Evolutionary conservation across 2,113 vertebrate genomes (phyloP), one percentile per base, ranked within the genome.

Genomic region (Burhinus oedicnemus): DNA sequence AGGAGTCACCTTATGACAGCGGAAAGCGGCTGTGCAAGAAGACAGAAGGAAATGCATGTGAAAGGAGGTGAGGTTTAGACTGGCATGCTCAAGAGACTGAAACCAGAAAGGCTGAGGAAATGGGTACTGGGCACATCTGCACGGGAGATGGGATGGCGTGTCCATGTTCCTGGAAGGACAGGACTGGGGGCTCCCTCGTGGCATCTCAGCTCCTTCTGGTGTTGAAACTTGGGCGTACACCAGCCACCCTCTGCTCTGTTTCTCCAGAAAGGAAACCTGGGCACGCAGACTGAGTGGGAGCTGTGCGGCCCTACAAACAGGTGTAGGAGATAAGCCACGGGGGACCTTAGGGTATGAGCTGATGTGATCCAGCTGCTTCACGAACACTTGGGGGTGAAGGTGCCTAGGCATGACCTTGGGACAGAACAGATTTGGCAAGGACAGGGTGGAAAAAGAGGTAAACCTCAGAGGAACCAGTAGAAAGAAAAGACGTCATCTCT

Each of bases 11-110:
- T n/a, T 38, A 23, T 5, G 29, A 20, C 32, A 70, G 45, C 34
- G 1, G 4, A 78, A 83, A 78, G 26, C 26, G 74, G 44, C 21
- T 47, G 40, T 47, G 49, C 21, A 30, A 30, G 60, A 58, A 79
- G 36, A 57, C 17, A 60, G 61, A 44, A 71, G 36, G 58, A 69
- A 91, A 61, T 8, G 32, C 5, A 2, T 15, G 27, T 47, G 36
- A 72, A 77, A 47, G 62, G 32, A 69, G 47, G 9, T 16, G 42
- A 29, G 47, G 18, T 70, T 61, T 74, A 49, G 44, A 47, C 32
- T 51, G 32, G 40, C 12, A 30, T 0, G 0, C 47, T 36, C 3
- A 8, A 11, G 61, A 79, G 16, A 12, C 22, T 47, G 64, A 82
- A 83, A 84, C 19, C 15, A 78, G 69, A 42, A 65, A 87, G 34